Base-by-base conservation (phyloP, 2,113 vertebrate species). In the Leiothrix lutea region DNA sequence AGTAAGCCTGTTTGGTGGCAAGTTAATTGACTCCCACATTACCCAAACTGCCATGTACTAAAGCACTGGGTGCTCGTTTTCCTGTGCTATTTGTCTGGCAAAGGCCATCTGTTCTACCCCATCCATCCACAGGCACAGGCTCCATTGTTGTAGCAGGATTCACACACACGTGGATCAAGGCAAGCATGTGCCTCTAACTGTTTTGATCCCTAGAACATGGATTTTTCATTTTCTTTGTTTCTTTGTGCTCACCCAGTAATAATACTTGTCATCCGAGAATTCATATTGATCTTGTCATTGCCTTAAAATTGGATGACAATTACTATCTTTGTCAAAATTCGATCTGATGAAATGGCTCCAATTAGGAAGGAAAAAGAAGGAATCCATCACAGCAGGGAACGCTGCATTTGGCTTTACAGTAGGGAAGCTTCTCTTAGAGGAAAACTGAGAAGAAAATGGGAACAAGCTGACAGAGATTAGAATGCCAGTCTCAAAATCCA, bases 251-350 rank as follows among this genome's bases (percentile, higher is more conserved):
- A 71, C 72, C 77, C 93, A 77, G 82, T 86, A 96, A 96, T 93
- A 96, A 92, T 64, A 90, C 88, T 92, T 96, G 93, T 96, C 95
- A 96, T 96, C 86, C 22, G 90, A 96, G 90, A 96, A 96, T 91
- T 97, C 88, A 81, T 93, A 96, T 94, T 93, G 96, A 97, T 96
- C 94, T 94, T 96, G 93, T 95, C 94, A 90, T 97, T 93, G 93
- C 95, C 75, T 93, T 91, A 88, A 95, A 96, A 96, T 94, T 95
- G 92, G 95, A 96, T 95, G 95, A 96, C 95, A 97, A 96, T 96
- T 96, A 97, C 95, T 96, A 96, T 96, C 92, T 93, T 92, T 95
- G 92, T 96, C 96, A 96, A 97, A 96, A 94, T 96, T 96, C 94
- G 86, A 95, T 94, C 92, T 92, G 92, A 97, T 93, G 94, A 95